phyloP scores from a whole-genome alignment of 2,113 vertebrate species.

The Pterocles burchelli region DNA sequence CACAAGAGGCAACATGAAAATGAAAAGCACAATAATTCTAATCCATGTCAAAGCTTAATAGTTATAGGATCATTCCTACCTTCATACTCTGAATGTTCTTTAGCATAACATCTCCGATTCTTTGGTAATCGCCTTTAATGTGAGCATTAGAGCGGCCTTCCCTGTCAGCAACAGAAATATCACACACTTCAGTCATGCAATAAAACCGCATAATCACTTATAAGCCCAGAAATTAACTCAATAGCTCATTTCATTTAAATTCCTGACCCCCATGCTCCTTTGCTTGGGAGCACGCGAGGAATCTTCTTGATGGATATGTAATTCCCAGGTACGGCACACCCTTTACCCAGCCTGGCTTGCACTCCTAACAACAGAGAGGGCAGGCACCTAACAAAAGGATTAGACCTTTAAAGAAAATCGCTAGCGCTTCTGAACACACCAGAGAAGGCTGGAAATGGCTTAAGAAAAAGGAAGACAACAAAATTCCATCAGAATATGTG shows the following conservation, averaged over 20 bases:
- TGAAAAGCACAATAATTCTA: background rate
- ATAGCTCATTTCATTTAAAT: background rate
- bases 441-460: background rate
- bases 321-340: background rate
- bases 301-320: background rate
- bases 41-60: background rate
- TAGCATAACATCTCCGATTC: conserved; percentile 94
- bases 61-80: conserved; percentile 74
- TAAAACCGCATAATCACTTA: background rate
- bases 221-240: background rate
- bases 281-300: rapidly evolving
- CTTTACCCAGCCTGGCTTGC: background rate
- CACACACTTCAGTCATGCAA: conserved; percentile 28
- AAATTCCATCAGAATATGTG: background rate
- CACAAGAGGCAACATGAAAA: background rate
- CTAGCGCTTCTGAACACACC: background rate
- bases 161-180: conserved; percentile 76
- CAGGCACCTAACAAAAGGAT: background rate
- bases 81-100: conserved; percentile 92
- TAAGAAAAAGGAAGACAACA: background rate
- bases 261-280: background rate
- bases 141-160: conserved; percentile 95
- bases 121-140: conserved; percentile 93
- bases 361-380: background rate
- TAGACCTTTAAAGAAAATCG: background rate